A percentile compares a stretch with the other conserved stretches of the same genome.
Evolutionary conservation across 2,113 vertebrate species (phyloP).

Genomic region (Piprites chloris): DNA sequence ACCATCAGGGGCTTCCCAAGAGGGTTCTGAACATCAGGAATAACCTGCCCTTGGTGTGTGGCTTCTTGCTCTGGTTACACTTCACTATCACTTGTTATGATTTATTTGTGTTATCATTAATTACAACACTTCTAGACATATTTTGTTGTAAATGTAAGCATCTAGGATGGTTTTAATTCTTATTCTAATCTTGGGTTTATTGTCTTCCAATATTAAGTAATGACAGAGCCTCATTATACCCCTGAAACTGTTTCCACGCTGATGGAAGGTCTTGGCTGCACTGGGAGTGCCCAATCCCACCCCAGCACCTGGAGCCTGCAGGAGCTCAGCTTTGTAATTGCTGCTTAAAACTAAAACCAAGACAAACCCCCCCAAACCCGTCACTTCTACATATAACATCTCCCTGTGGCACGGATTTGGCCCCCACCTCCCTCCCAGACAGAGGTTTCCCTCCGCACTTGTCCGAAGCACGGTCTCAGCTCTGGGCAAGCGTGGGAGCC

Average conservation of each 20-base stretch:
- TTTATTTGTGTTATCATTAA: neutral
- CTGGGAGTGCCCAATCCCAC: neutral
- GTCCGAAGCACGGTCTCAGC: fast-evolving
- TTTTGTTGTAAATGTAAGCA: neutral
- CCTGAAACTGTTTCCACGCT: neutral
- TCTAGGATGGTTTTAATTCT: neutral
- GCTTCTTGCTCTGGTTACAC: fast-evolving
- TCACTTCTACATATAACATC: fast-evolving
- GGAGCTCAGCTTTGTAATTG: neutral
- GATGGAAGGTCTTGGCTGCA: neutral
- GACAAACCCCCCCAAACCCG: neutral
- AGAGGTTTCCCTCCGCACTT: fast-evolving
- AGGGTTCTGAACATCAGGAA: neutral
- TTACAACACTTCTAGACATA: neutral
- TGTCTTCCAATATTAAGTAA: neutral
- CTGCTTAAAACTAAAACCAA: neutral
- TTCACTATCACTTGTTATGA: fast-evolving
- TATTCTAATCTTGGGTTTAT: neutral
- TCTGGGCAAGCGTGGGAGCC: fast-evolving
- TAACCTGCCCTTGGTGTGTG: fast-evolving
- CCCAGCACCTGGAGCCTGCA: neutral
- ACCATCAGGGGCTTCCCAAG: neutral
- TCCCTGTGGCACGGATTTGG: neutral
- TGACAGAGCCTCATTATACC: too few relatives aligned
- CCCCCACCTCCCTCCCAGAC: neutral